Evolutionary conservation across 2,888 invertebrate genomes (phyloP).

Genomic region (Pseudoips prasinana): DNA sequence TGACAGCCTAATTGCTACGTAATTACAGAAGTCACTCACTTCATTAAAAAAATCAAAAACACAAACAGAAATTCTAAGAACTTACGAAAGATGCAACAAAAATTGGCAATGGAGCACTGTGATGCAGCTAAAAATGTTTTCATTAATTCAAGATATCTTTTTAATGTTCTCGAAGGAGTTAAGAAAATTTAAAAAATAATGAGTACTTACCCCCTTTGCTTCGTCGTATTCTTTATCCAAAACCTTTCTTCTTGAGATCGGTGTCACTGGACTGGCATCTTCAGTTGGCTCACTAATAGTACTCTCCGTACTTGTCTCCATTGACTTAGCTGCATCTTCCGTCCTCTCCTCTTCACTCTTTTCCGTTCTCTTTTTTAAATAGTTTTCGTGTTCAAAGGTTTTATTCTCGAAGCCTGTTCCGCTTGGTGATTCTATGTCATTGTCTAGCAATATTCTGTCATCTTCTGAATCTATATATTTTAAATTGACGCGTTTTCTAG

Average conservation of each 20-base stretch:
- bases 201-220: conserved; percentile 64
- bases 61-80: too few species aligned
- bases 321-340: conserved; percentile 61
- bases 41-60: too few species aligned
- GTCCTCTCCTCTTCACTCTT: conserved; percentile 52
- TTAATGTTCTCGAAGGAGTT: conserved; percentile 21
- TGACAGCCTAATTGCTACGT: too few species aligned
- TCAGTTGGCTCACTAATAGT: conserved; percentile 68
- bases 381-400: conserved; percentile 75
- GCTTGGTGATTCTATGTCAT: conserved; percentile 72
- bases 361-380: conserved; percentile 68
- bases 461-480: conserved; percentile 69
- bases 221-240: conserved; percentile 68
- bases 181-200: conserved; percentile 19
- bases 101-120: too few species aligned
- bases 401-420: conserved; percentile 76
- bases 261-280: conserved; percentile 67
- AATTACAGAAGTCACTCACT: too few species aligned
- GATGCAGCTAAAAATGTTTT: too few species aligned
- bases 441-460: conserved; percentile 60
- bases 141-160: too few species aligned
- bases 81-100: too few species aligned
- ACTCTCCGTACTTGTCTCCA: conserved; percentile 75
- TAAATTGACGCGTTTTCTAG: conserved; percentile 47
- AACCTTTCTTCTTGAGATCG: conserved; percentile 58